Evolutionary conservation across 1,140 invertebrate species (phyloP), one percentile per base, ranked within the genome.

Genomic region (Drosophila jambulina): DNA sequence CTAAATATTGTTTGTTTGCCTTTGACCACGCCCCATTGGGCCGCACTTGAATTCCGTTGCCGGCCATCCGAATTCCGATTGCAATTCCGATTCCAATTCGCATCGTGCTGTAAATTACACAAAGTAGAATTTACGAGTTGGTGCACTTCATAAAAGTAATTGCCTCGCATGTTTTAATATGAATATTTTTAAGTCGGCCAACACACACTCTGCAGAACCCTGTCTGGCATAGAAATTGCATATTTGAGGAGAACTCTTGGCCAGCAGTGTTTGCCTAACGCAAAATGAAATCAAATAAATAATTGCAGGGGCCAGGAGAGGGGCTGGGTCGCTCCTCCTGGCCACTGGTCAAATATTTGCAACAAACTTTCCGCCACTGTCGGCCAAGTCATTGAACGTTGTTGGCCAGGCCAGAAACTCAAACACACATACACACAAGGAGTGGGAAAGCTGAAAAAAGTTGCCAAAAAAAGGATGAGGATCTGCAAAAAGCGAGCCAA

Each of bases 261-360:
- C 51, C 40, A 40, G 32, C 40, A 40, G 38, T 77, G 74, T 69
- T 60, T 77, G 75, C 43, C 25, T n/a, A 57, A 60, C 64, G 74
- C 36, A 76, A 69, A 77, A 78, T 40, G 49, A 83, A 87, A 87
- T 87, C 84, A 87, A 87, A 88, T 87, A 87, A 87, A 87, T 87
- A 87, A 87, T 80, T 87, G 84, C 84, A 87, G 72, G 67, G 67
- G 46, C 75, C 71, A 64, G 72, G 29, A 34, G 49, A 38, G 23
- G 43, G 59, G 46, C 6, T 49, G 48, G 25, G 25, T 29, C 0
- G 15, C 40, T 70, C 64, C 19, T 53, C 19, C 49, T 77, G 83
- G 79, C 75, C 79, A 62, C 57, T 85, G 82, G 86, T 86, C 85
- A 88, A 88, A 88, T 88, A 88, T 88, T 88, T 90, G 85, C 84